Evolutionary conservation across 2,113 vertebrate genomes (phyloP).

Genomic region (Psilopsiagon aymara): DNA sequence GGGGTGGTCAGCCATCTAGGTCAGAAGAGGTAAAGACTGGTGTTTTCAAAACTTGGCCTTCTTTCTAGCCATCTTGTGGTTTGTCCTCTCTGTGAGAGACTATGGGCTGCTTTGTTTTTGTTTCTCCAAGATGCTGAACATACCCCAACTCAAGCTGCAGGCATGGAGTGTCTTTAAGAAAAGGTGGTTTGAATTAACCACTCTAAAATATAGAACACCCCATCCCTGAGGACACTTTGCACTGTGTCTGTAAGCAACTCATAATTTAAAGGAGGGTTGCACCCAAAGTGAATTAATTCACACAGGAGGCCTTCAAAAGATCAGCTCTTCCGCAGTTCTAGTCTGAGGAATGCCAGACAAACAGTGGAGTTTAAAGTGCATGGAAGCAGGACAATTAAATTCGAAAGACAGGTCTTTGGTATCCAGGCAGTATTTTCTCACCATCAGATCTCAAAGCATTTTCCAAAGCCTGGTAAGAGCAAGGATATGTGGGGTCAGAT

Average conservation of each 20-base stretch:
- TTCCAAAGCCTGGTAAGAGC: conserved; percentile 7
- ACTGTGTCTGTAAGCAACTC: neutral
- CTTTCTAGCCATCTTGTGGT: neutral
- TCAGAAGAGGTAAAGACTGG: conserved; percentile 13
- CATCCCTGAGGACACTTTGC: neutral
- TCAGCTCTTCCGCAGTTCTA: neutral
- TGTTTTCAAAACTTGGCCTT: neutral
- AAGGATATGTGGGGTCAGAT: conserved; percentile 15
- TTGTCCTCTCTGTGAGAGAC: neutral
- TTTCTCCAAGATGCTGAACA: conserved; percentile 3
- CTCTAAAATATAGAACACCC: neutral
- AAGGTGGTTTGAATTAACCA: conserved; percentile 33
- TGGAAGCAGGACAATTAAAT: neutral
- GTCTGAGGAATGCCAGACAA: neutral
- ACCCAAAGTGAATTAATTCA: neutral
- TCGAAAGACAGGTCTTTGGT: neutral
- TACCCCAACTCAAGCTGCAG: neutral
- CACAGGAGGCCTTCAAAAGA: neutral
- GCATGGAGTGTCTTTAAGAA: neutral
- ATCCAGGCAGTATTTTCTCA: neutral
- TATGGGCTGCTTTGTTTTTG: neutral
- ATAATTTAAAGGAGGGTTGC: neutral
- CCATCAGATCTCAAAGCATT: neutral
- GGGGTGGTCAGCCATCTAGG: neutral
- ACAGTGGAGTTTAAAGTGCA: neutral